These are phyloP conservation scores for Lycaena phlaeas DNA, from an alignment of 2,888 invertebrate genomes.

Conservation along the genomic window DNA sequence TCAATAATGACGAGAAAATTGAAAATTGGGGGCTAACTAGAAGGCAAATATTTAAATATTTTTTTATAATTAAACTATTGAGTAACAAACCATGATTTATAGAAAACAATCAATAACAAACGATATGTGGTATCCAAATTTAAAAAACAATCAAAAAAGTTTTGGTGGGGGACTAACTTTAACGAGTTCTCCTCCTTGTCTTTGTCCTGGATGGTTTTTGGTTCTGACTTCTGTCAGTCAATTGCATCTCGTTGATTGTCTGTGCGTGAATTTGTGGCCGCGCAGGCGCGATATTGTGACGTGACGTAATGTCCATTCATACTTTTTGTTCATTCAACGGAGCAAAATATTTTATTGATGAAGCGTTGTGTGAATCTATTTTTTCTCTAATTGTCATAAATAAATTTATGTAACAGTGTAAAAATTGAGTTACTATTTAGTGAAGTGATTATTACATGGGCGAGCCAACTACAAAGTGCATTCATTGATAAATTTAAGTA, in stretches of 20 bases:
- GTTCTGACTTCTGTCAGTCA: slow-evolving; percentile 10
- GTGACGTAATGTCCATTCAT: slow-evolving; percentile 73
- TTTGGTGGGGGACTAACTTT: no score
- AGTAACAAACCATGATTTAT: no score
- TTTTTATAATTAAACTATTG: no score
- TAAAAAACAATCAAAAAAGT: no score
- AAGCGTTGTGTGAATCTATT: slow-evolving; percentile 35
- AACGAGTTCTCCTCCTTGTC: no score
- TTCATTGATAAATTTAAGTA: slow-evolving; percentile 58
- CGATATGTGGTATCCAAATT: no score
- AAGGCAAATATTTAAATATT: no score
- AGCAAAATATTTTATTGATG: slow-evolving; percentile 49
- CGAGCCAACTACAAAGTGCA: slow-evolving; percentile 38
- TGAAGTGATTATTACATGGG: slow-evolving; percentile 28
- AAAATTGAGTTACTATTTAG: slow-evolving; percentile 21
- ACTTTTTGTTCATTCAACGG: slow-evolving; percentile 66
- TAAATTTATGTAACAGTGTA: slow-evolving; percentile 18
- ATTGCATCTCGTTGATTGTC: slow-evolving; percentile 13
- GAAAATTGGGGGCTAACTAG: no score
- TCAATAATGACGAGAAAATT: no score
- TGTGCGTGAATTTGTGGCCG: slow-evolving; percentile 34
- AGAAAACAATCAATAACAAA: no score
- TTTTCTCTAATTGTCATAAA: slow-evolving; percentile 20
- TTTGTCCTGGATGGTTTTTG: no score
- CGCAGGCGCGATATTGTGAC: slow-evolving; percentile 63